Evolutionary conservation across 2,888 invertebrate genomes (phyloP), one percentile per base, ranked within the genome.

Genomic region (Spilarctia lutea): DNA sequence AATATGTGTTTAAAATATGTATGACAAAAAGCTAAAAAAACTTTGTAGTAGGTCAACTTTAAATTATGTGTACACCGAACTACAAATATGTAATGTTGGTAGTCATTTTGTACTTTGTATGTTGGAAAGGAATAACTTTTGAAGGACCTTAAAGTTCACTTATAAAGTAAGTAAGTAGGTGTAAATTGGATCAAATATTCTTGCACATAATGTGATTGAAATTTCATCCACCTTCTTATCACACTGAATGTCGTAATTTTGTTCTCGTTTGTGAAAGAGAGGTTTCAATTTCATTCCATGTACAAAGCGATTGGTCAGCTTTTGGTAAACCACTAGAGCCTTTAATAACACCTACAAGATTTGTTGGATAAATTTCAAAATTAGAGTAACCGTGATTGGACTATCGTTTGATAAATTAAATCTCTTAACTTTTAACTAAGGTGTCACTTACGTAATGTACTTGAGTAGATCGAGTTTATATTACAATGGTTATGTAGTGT

Each of bases 161-260:
- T 63, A 79, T 79, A 75, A 81, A 79, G 56, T 42, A 27, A 56
- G 56, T 35, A 65, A 70, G 69, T 65, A 65, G 68, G 71, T 72
- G 65, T 75, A 78, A 79, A 82, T 81, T 81, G 80, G 75, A 86
- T 81, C 77, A 75, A 81, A 86, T 27, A n/a, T 60, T 60, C 13
- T 56, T 60, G 27, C 60, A 30, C 60, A 81, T 75, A 79, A 85
- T 83, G 83, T 81, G 81, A 79, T 82, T 79, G 85, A 65, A 81
- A 82, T 81, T 85, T 81, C 73, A 76, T 77, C 77, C 72, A 75
- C 78, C 80, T 79, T 80, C 77, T 81, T 80, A 78, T 82, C 77
- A 76, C 78, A 82, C 70, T 65, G 63, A 39, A 24, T 85, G 82
- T 81, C 65, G 83, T 78, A 83, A 84, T 68, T 70, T 70, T 73